Conservation (phyloP, 2,113 vertebrate species). For the Chloroceryle aenea region DNA sequence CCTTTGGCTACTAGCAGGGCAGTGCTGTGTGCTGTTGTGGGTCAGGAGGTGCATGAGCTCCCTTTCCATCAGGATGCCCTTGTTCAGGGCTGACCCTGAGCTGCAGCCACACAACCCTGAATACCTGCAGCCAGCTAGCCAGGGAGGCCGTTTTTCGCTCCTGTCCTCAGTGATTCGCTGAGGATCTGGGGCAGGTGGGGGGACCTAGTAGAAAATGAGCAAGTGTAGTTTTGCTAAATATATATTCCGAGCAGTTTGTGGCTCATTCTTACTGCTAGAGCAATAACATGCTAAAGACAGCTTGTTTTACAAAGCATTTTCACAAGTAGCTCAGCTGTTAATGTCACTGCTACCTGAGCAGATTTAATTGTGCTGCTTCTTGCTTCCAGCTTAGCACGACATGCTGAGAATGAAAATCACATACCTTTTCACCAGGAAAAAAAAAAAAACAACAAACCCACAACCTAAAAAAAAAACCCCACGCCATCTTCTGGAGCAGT, state of each 20-base stretch:
- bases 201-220: neutral
- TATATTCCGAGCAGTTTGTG: neutral
- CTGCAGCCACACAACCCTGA: fast-evolving
- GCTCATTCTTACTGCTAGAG: neutral
- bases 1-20: neutral
- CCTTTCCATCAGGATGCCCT: fast-evolving
- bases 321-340: constrained; percentile 48
- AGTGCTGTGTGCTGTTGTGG: fast-evolving
- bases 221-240: neutral
- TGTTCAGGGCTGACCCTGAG: neutral
- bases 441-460: neutral
- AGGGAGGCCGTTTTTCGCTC: fast-evolving
- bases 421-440: neutral
- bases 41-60: fast-evolving
- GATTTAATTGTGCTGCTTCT: constrained; percentile 41
- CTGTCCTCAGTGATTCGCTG: neutral
- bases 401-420: constrained; percentile 35
- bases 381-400: neutral
- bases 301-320: constrained; percentile 49
- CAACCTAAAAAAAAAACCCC: too few species aligned
- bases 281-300: neutral
- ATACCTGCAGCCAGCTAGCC: neutral
- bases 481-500: neutral
- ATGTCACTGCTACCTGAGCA: constrained; percentile 54
- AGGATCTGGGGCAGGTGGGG: neutral